A percentile compares a stretch with the other conserved stretches of the same genome.
Evolutionary conservation across 1,140 invertebrate species (phyloP).

Genomic region (Caligus rogercresseyi): DNA sequence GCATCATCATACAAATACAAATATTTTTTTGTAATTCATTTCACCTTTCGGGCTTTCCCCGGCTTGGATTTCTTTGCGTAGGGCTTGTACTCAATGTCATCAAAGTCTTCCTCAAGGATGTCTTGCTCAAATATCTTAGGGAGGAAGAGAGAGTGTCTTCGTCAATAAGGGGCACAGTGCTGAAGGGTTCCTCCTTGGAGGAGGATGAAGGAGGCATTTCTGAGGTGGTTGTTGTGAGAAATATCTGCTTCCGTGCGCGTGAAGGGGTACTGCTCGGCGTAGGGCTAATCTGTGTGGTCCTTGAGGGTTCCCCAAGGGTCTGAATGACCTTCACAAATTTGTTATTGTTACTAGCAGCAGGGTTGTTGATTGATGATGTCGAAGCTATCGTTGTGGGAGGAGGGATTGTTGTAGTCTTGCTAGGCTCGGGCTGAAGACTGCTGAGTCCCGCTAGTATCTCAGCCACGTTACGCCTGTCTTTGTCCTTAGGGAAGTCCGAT

Average conservation of each 20-base stretch:
- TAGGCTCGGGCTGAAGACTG: conserved; percentile 2
- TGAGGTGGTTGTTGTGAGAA: background rate
- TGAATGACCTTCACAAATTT: background rate
- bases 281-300: background rate
- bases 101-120: conserved; percentile 8
- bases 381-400: background rate
- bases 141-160: background rate
- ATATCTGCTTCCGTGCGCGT: conserved; percentile 6
- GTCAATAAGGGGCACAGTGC: background rate
- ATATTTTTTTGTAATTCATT: background rate
- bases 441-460: conserved; percentile 12
- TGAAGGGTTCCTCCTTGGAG: background rate
- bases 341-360: background rate
- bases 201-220: background rate
- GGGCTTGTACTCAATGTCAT: conserved; percentile 10
- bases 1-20: background rate
- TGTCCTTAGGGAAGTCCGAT: background rate
- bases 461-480: conserved; percentile 8
- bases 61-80: conserved; percentile 5
- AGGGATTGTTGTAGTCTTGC: background rate
- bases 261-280: background rate
- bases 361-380: background rate
- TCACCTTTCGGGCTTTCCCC: background rate
- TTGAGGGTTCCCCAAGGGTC: background rate
- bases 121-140: conserved; percentile 1